Conservation (phyloP, 2,797 vertebrate genomes). For the Xyrichtys novacula region DNA sequence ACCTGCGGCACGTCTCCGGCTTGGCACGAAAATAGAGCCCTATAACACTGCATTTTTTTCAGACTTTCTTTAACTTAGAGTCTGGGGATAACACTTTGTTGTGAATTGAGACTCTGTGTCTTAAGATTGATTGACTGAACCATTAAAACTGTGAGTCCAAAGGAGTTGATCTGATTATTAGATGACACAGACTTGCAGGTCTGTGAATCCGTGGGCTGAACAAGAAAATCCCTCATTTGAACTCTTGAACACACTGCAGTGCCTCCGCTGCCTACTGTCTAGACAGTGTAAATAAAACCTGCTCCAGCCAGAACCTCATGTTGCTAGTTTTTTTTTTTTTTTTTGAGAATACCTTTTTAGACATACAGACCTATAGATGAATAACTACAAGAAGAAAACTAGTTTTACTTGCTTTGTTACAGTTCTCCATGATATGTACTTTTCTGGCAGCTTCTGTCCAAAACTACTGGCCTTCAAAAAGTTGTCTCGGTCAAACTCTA, state of each 20-base stretch:
- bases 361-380: too few relatives aligned
- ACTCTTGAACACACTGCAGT: background rate
- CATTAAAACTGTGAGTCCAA: background rate
- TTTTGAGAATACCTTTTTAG: background rate
- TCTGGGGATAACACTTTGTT: too few relatives aligned
- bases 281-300: slow-evolving; percentile 1
- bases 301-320: background rate
- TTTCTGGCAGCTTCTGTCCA: too few relatives aligned
- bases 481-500: background rate
- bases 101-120: too few relatives aligned
- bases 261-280: slow-evolving; percentile 12
- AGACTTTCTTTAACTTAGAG: too few relatives aligned
- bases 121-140: too few relatives aligned
- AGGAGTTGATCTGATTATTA: background rate
- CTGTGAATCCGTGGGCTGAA: background rate
- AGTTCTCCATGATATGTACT: background rate
- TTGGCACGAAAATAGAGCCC: too few relatives aligned
- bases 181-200: background rate
- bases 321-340: background rate
- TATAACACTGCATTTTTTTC: too few relatives aligned
- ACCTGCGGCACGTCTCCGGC: too few relatives aligned
- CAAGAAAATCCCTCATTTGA: background rate
- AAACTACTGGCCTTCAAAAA: background rate
- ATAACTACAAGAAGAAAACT: too few relatives aligned
- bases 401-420: too few relatives aligned